Evolutionary conservation across 2,113 vertebrate species (phyloP).

Genomic region (Mastomys coucha): DNA sequence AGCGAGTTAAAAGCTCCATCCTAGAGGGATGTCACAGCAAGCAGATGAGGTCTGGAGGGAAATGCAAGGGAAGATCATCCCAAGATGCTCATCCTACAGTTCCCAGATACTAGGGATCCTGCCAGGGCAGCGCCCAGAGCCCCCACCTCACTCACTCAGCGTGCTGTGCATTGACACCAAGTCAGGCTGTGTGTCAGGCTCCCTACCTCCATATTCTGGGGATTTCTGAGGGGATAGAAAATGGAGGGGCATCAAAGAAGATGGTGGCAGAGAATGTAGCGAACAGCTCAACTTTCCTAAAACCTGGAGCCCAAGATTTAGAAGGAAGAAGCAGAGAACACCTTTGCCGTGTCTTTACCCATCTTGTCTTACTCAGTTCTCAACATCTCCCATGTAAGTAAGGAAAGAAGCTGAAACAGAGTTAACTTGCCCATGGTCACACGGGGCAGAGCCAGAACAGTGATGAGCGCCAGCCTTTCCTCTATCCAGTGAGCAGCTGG

Average conservation of each 20-base stretch:
- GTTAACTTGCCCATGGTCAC: not conserved
- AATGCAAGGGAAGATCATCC: not conserved
- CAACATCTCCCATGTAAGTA: not conserved
- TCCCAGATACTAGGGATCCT: not conserved
- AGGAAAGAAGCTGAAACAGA: not conserved
- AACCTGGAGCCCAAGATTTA: not conserved
- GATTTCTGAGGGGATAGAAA: not conserved
- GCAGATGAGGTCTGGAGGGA: constrained; percentile 33
- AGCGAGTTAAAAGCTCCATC: constrained; percentile 45
- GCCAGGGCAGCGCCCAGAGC: not conserved
- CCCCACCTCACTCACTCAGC: not conserved
- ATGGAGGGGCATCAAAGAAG: not conserved
- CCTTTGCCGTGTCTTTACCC: not conserved
- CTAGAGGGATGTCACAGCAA: constrained; percentile 53
- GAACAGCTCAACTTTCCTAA: not conserved
- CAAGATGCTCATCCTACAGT: not conserved
- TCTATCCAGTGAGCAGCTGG: not conserved
- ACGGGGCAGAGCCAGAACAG: not conserved
- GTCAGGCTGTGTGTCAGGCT: not conserved
- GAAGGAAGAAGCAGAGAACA: not conserved
- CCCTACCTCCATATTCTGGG: not conserved
- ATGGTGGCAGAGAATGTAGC: not conserved
- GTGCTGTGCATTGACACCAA: not conserved
- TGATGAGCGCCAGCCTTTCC: not conserved
- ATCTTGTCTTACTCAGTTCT: not conserved